Percentiles rank a stretch among this genome's conserved stretches.
Evolutionary conservation across 2,113 vertebrate species (phyloP).

Genomic region (Apistogramma diplotaenia): DNA sequence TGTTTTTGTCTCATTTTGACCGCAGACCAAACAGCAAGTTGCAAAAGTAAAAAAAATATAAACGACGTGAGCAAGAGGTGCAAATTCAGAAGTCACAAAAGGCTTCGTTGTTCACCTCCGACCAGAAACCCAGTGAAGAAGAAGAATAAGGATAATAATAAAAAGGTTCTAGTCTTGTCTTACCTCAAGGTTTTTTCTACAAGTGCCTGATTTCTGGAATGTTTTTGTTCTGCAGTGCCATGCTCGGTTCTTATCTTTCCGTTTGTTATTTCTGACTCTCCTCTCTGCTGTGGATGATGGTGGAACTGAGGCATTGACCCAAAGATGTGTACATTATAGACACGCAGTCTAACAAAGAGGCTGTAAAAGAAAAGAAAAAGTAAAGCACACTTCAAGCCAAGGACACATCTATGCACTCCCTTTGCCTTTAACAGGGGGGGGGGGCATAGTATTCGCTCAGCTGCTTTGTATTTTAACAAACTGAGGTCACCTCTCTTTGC

Average conservation of each 20-base stretch:
- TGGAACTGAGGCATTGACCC: constrained; percentile 54
- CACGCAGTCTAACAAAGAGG: constrained; percentile 19
- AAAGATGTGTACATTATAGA: constrained; percentile 55
- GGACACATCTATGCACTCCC: constrained; percentile 69
- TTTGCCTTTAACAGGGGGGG: constrained; percentile 40
- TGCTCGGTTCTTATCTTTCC: constrained; percentile 30
- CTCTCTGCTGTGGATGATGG: constrained; percentile 22
- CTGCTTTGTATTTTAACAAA: constrained; percentile 44
- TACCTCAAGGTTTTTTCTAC: constrained; percentile 69
- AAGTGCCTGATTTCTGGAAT: constrained; percentile 77
- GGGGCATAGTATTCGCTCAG: constrained; percentile 33
- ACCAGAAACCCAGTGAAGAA: constrained; percentile 25
- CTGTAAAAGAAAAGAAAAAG: not conserved
- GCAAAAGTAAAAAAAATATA: not conserved
- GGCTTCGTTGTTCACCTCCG: constrained; percentile 1
- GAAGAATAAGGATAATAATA: constrained; percentile 16
- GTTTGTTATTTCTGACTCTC: constrained; percentile 27
- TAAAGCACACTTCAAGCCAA: constrained; percentile 65
- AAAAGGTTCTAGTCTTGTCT: constrained; percentile 48
- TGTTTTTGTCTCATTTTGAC: constrained; percentile 15
- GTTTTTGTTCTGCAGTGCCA: constrained; percentile 67
- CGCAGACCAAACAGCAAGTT: not conserved
- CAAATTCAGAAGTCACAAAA: not conserved
- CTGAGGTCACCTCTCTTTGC: constrained; percentile 36
- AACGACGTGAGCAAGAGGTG: not conserved